Base-by-base conservation (phyloP, 2,113 vertebrate species). In the Chaetorhynchus papuensis region DNA sequence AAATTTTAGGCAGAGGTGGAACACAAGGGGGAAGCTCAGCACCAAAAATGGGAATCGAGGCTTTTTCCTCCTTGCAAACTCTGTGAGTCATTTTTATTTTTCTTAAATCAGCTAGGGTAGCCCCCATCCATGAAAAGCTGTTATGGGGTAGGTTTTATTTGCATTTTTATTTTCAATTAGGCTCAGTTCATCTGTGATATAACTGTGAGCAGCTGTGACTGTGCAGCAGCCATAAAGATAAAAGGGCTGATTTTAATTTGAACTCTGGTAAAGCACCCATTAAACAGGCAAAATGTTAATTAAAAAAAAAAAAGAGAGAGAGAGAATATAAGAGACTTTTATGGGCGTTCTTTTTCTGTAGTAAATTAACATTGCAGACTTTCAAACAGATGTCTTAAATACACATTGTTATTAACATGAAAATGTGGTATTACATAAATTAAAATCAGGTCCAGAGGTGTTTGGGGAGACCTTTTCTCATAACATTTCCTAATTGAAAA, bases 81-180 rank as follows among this genome's bases (percentile, higher is more conserved):
- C 60, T 50, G 79, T 7, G 70, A 97, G 82, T 81, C 63, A 77
- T 91, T 95, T 91, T 94, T 94, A 85, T 90, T 96, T 96, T 94
- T 92, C 94, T 91, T 71, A 66, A 81, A 93, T 68, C 80, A 83
- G 72, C 79, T 53, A 50, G 89, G 64, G 91, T 78, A 91, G 59
- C 72, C 76, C 76, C 88, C 53, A 23, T 91, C 95, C 95, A 63
- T 65, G 85, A 77, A 95, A 97, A 97, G 95, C 94, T 96, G 95
- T 95, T 97, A 95, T 89, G 91, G 96, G 92, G 80, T 94, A 92
- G 92, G 87, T 98, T 98, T 98, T 98, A 98, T 98, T 98, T 98
- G 96, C 96, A 97, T 97, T 98, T 98, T 98, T 98, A 97, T 98
- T 98, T 98, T 98, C 97, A 98, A 98, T 98, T 98, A 98, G 96